Evolutionary conservation across 2,888 invertebrate species (phyloP).

Genomic region (Xestoiulus laeticollis): DNA sequence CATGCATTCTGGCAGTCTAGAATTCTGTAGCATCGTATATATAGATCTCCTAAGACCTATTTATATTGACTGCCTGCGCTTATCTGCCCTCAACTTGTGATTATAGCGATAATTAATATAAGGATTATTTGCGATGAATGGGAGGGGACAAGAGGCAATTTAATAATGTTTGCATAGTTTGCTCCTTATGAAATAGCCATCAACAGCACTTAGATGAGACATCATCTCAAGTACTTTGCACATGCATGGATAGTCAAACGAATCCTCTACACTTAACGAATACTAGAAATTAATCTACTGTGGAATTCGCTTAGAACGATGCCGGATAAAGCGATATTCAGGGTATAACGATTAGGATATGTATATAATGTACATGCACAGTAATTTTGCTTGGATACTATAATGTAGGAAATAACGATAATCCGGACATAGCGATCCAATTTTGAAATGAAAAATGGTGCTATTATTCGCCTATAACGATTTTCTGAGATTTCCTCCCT

Average conservation of each 20-base stretch:
- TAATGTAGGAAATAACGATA: no score
- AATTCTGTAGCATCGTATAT: background rate
- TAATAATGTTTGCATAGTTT: constrained; percentile 28
- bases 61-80: background rate
- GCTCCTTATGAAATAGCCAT: constrained; percentile 16
- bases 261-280: background rate
- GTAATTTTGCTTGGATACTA: no score
- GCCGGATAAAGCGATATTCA: no score
- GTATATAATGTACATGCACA: no score
- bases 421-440: no score
- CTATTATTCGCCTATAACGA: no score
- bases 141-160: background rate
- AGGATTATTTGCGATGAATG: background rate
- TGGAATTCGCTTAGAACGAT: no score
- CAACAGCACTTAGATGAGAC: background rate
- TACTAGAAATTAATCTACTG: background rate
- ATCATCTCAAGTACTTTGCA: background rate
- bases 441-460: no score
- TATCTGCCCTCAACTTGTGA: background rate
- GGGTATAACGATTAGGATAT: no score
- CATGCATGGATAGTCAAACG: background rate
- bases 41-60: background rate
- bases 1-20: background rate
- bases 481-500: no score
- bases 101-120: background rate